These are phyloP conservation scores for Noctilio leporinus DNA, from an alignment of 2,113 vertebrate genomes.

Conservation along the genomic window DNA sequence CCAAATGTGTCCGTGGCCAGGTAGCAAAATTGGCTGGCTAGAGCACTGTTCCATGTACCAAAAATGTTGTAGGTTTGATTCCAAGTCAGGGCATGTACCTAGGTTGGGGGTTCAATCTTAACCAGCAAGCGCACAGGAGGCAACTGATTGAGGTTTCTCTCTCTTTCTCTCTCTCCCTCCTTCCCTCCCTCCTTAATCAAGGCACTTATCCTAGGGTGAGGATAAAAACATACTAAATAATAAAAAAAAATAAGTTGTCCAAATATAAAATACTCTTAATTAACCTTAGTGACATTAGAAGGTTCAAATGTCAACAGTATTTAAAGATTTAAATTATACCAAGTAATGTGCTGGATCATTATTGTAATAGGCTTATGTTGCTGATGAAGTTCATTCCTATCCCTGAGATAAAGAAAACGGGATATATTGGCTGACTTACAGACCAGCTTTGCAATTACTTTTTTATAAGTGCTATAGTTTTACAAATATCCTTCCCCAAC, in stretches of 20 bases:
- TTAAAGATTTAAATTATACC: conserved; percentile 6
- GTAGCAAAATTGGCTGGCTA: no score
- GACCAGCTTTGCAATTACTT: not conserved
- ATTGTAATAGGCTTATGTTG: not conserved
- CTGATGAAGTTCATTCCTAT: not conserved
- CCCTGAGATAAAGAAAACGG: not conserved
- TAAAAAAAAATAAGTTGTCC: not conserved
- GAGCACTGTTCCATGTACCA: no score
- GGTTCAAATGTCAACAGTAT: not conserved
- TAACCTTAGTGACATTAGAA: not conserved
- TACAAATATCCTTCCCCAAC: not conserved
- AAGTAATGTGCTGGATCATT: not conserved
- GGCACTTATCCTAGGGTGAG: no score
- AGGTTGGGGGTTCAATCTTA: no score
- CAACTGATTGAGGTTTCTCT: no score
- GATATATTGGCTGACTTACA: not conserved
- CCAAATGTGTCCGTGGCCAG: not conserved
- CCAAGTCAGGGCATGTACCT: no score
- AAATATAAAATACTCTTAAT: not conserved
- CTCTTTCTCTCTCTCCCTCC: no score
- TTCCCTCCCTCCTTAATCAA: no score
- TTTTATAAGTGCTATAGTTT: not conserved
- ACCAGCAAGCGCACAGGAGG: no score
- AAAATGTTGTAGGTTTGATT: no score
- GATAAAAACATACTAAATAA: no score